These are phyloP conservation scores for Daphoenositta chrysoptera DNA, from an alignment of 2,113 vertebrate genomes.

Conservation along the genomic window DNA sequence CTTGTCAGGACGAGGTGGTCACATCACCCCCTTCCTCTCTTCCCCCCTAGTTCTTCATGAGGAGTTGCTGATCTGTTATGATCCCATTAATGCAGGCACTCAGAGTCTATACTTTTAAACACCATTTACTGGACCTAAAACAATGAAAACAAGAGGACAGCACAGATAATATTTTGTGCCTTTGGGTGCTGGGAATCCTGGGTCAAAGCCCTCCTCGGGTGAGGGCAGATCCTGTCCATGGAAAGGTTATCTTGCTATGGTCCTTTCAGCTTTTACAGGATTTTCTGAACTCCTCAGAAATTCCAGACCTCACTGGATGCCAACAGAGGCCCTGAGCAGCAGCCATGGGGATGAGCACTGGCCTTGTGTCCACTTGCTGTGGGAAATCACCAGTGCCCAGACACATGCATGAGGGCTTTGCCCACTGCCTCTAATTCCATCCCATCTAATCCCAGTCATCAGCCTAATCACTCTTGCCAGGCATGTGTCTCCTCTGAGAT, in stretches of 20 bases:
- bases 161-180: not conserved
- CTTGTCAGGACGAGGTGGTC: not conserved
- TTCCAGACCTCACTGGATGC: not conserved
- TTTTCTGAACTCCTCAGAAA: not conserved
- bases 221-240: not conserved
- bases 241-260: not conserved
- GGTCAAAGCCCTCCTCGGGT: not conserved
- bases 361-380: not conserved
- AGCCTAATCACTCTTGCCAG: not conserved
- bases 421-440: not conserved
- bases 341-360: too few species aligned
- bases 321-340: not conserved
- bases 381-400: not conserved
- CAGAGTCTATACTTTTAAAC: not conserved
- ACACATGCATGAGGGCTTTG: not conserved
- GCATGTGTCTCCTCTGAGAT: not conserved
- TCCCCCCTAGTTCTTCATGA: not conserved
- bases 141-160: not conserved
- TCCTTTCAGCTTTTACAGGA: rapidly evolving
- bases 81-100: not conserved
- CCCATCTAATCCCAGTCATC: not conserved
- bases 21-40: too few species aligned
- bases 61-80: not conserved
- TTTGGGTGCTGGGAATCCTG: not conserved
- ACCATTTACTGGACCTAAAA: not conserved